Base-by-base conservation (phyloP, 2,113 vertebrate genomes). In the Thunnus thynnus region DNA sequence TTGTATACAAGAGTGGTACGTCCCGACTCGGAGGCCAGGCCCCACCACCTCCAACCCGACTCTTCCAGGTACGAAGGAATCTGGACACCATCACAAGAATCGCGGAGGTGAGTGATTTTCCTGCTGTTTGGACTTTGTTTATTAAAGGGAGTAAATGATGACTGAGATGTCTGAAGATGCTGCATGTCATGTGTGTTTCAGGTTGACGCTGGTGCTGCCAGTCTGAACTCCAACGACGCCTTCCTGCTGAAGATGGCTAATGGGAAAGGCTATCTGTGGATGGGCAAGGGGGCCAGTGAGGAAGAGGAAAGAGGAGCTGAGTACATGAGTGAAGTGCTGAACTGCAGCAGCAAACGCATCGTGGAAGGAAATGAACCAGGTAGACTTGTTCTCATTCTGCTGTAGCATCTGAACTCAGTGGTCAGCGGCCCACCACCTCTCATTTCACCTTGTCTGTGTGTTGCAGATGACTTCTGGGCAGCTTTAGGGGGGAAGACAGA, bases 21-120 rank as follows among this genome's bases (percentile, higher is more conserved):
- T 97, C 96, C 62, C 96, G 91, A 77, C 90, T 92, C 22, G 93
- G 81, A 54, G 95, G 93, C 12, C 96, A 97, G 79, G 80, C 85
- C 4, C 93, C 95, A 0, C 70, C 93, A 47, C 73, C 94, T 14
- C 85, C 92, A 0, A 96, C 76, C 0, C 95, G 90, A 9, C 96
- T 99, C 82, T 98, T 98, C 92, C 97, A 99, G 90, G 93, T 97
- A 52, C 96, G 97, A 64, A 95, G 93, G 84, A 99, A 97, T 90
- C 90, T 97, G 58, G 94, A 93, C 13, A 90, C 91, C 17, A 94
- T 96, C 90, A 99, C 97, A 22, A 96, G 97, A 78, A 97, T 98
- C 50, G 93, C 92, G 0, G 97, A 99, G 96, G 97, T 97, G 71
- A 95, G 60, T 30, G 5, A 54, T 48, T 13, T 13, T 14, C 22